Conservation (phyloP, 2,888 invertebrate species). For the Eledone cirrhosa region DNA sequence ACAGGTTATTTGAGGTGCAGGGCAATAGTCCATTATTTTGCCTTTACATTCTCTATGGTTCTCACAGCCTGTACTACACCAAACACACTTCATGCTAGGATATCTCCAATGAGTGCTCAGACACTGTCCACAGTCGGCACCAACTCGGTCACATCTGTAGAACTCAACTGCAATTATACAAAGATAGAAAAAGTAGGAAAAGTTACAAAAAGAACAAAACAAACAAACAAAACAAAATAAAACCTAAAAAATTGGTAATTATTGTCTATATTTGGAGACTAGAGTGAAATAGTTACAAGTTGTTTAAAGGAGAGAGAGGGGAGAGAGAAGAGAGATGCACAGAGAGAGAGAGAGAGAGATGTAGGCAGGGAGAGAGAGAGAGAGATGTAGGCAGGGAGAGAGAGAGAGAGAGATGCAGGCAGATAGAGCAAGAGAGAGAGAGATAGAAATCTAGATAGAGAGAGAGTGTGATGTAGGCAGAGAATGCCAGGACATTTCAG, state of each 20-base stretch:
- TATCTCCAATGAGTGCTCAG: slow-evolving; percentile 78
- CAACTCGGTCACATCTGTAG: slow-evolving; percentile 95
- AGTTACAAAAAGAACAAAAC: no score
- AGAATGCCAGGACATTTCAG: no score
- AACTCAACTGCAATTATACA: slow-evolving; percentile 75
- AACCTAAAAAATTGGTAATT: neutral
- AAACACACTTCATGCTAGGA: slow-evolving; percentile 87
- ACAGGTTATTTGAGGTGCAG: slow-evolving; percentile 71
- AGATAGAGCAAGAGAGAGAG: no score
- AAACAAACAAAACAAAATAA: slow-evolving; percentile 29
- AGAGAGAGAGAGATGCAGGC: neutral
- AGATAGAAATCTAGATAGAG: no score
- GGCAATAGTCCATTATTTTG: slow-evolving; percentile 79
- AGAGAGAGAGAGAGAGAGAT: neutral
- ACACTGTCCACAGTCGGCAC: slow-evolving; percentile 94
- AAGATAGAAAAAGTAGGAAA: slow-evolving; percentile 17
- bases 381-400: neutral
- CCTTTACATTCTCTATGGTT: slow-evolving; percentile 45
- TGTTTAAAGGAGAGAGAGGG: neutral
- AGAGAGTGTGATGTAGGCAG: no score
- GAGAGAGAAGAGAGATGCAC: neutral
- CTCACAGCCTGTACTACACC: slow-evolving; percentile 83
- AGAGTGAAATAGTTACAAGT: no score
- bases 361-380: slow-evolving; percentile 11
- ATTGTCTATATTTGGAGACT: neutral